Conservation (phyloP, 2,113 vertebrate genomes). For the Dipodomys ordii region DNA sequence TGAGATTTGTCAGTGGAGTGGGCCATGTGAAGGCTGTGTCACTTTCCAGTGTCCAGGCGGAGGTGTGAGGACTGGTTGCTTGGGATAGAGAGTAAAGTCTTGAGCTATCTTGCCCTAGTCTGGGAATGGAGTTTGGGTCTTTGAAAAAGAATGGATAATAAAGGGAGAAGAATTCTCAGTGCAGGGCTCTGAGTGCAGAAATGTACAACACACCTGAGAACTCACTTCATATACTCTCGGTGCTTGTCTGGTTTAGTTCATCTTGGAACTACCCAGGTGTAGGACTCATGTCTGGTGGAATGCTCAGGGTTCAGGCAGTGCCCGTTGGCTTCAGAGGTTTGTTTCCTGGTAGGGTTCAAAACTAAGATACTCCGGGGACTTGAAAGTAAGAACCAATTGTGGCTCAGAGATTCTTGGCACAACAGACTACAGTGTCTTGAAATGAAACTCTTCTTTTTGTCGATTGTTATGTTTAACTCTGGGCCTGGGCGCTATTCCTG, state of each 20-base stretch:
- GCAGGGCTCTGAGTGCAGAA: not conserved
- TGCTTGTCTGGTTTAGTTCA: not conserved
- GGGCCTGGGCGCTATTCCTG: no score
- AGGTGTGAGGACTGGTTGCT: not conserved
- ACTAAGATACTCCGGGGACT: no score
- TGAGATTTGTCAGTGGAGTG: not conserved
- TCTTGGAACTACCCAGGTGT: not conserved
- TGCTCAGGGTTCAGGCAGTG: no score
- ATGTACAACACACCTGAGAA: not conserved
- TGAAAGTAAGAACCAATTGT: no score
- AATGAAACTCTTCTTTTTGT: no score
- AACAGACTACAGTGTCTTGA: no score
- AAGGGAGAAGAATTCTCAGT: not conserved
- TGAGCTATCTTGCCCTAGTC: not conserved
- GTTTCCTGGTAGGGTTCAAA: no score
- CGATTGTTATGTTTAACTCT: no score
- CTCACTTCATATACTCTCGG: not conserved
- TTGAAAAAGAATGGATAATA: not conserved
- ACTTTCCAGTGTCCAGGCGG: not conserved
- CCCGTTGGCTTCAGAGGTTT: no score
- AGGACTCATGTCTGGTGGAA: not conserved
- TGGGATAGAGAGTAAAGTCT: not conserved
- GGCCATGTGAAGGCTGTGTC: not conserved
- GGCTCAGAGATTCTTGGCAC: no score
- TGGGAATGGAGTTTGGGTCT: not conserved